Percentiles rank a stretch among this genome's conserved stretches.
These are phyloP conservation scores for Ianthella basta DNA, from an alignment of 37 sponge, comb jelly and placozoan species.

Conservation along the genomic window DNA sequence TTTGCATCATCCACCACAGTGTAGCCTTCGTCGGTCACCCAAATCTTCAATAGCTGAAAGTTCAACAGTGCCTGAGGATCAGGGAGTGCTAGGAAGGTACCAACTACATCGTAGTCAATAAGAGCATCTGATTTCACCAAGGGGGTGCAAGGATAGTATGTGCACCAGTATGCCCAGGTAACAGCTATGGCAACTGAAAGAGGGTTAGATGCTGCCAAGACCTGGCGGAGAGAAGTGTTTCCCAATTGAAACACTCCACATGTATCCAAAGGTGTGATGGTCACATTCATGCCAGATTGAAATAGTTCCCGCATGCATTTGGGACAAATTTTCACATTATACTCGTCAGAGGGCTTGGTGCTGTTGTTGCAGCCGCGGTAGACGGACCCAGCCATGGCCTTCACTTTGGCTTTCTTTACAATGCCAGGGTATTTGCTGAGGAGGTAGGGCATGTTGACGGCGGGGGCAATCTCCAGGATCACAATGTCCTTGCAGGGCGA, in stretches of 20 bases:
- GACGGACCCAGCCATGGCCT: slow-evolving; percentile 77
- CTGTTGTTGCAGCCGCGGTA: slow-evolving; percentile 57
- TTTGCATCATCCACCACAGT: slow-evolving; percentile 8
- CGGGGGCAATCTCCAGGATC: slow-evolving; percentile 75
- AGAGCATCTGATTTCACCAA: not conserved
- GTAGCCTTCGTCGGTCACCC: slow-evolving; percentile 12
- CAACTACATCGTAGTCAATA: not conserved
- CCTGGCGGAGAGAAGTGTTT: not conserved
- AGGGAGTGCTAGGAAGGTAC: not conserved
- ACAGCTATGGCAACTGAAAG: not conserved
- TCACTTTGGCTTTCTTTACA: slow-evolving; percentile 51
- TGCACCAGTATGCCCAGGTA: slow-evolving; percentile 1
- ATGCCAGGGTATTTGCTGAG: slow-evolving; percentile 51
- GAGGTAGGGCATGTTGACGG: slow-evolving; percentile 72
- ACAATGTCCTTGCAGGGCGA: slow-evolving; percentile 31
- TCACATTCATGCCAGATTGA: slow-evolving; percentile 57
- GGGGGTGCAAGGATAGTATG: not conserved
- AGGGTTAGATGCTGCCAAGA: not conserved
- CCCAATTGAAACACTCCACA: slow-evolving; percentile 28
- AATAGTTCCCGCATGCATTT: slow-evolving; percentile 53
- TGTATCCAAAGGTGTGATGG: slow-evolving; percentile 77
- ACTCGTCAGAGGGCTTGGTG: slow-evolving; percentile 50
- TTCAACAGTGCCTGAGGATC: not conserved
- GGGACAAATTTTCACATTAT: slow-evolving; percentile 72
- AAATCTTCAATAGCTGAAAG: not conserved